These are phyloP conservation scores for Cerastis leucographa DNA, from an alignment of 2,888 invertebrate species.

Conservation along the genomic window DNA sequence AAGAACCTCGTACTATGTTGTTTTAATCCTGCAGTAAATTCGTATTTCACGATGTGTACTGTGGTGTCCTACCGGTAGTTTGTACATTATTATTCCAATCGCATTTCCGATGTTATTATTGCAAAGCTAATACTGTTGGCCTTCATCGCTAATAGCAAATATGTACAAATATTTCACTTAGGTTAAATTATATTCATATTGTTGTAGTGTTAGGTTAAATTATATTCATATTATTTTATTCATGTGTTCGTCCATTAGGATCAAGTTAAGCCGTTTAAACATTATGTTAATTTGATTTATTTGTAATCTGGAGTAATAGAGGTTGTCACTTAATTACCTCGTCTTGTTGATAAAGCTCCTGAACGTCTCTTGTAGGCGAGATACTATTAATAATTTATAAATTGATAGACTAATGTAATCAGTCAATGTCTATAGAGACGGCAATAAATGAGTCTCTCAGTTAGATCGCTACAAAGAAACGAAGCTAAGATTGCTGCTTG, in stretches of 20 bases:
- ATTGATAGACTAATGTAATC: slow-evolving; percentile 20
- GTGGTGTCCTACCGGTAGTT: slow-evolving; percentile 32
- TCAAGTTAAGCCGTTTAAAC: slow-evolving; percentile 2
- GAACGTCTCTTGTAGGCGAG: background rate
- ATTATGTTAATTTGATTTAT: background rate
- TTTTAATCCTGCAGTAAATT: slow-evolving; percentile 12
- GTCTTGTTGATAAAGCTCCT: background rate
- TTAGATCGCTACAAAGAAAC: slow-evolving; percentile 12
- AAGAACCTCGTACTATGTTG: slow-evolving; percentile 2
- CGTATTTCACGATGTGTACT: slow-evolving; percentile 18
- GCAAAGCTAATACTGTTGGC: slow-evolving; percentile 29
- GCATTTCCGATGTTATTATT: slow-evolving; percentile 45
- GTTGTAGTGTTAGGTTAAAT: background rate
- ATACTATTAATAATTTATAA: background rate
- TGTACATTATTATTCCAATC: slow-evolving; percentile 51
- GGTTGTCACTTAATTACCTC: slow-evolving; percentile 2
- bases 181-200: background rate
- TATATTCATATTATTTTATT: slow-evolving; percentile 2
- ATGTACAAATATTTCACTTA: background rate
- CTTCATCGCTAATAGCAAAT: slow-evolving; percentile 16
- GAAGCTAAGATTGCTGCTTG: background rate
- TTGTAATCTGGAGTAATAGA: slow-evolving; percentile 16
- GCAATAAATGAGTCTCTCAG: background rate
- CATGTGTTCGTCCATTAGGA: slow-evolving; percentile 1
- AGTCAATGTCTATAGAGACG: background rate